Conservation (phyloP, 2,888 invertebrate species). For the Hypercompe scribonia region DNA sequence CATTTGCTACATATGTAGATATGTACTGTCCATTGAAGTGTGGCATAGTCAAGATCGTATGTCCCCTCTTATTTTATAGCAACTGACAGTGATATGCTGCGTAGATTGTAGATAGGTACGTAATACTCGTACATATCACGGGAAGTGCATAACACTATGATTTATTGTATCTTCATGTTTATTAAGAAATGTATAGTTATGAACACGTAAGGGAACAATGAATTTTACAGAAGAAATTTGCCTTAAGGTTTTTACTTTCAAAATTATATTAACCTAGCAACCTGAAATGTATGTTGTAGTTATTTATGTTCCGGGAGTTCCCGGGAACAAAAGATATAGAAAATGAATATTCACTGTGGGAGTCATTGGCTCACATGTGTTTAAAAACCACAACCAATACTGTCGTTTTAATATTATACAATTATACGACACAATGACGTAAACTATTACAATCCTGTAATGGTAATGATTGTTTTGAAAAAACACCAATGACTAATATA, state of each 20-base stretch:
- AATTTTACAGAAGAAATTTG: too few relatives aligned
- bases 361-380: slow-evolving; percentile 50
- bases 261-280: too few relatives aligned
- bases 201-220: too few relatives aligned
- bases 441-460: slow-evolving; percentile 15
- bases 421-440: slow-evolving; percentile 33
- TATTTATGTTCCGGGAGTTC: too few relatives aligned
- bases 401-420: slow-evolving; percentile 29
- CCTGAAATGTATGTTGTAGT: too few relatives aligned
- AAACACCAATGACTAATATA: slow-evolving; percentile 22
- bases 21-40: slow-evolving; percentile 43
- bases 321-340: slow-evolving; percentile 25
- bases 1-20: slow-evolving; percentile 22
- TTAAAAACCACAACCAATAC: slow-evolving; percentile 22
- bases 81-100: slow-evolving; percentile 37
- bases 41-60: slow-evolving; percentile 53
- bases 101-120: slow-evolving; percentile 6
- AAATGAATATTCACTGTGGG: slow-evolving; percentile 49
- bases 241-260: too few relatives aligned
- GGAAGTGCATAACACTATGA: slow-evolving; percentile 45
- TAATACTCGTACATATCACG: slow-evolving; percentile 28
- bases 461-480: slow-evolving; percentile 24
- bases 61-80: slow-evolving; percentile 57
- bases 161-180: slow-evolving; percentile 42
- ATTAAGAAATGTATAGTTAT: slow-evolving; percentile 3